phyloP scores from a whole-genome alignment of 2,113 vertebrate species.

The Maccullochella peelii region DNA sequence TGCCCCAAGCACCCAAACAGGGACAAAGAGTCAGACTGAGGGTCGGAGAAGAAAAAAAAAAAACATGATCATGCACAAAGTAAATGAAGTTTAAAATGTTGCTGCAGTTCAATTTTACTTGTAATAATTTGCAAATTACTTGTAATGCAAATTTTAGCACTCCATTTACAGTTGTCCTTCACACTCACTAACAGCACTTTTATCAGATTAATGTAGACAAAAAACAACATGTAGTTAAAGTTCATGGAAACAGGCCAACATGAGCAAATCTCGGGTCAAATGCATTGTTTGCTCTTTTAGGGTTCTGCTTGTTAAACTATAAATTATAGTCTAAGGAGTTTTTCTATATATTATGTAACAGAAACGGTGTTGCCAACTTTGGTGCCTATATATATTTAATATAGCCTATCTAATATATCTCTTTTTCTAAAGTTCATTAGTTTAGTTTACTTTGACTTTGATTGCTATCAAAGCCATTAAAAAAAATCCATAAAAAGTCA shows the following conservation, averaged over 20 bases:
- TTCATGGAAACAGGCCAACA: neutral
- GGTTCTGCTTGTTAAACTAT: neutral
- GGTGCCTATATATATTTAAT: slow-evolving; percentile 8
- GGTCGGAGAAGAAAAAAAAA: neutral
- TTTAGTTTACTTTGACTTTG: neutral
- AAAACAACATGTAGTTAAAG: neutral
- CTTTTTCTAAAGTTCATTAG: neutral
- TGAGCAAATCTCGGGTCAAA: neutral
- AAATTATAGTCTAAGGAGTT: neutral
- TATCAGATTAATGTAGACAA: neutral
- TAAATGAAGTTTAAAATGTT: neutral
- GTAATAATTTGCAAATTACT: too few species aligned
- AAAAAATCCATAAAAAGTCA: neutral
- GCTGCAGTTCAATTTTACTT: too few species aligned
- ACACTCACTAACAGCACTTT: neutral
- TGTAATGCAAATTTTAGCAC: too few species aligned
- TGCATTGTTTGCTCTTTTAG: neutral
- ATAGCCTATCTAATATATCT: slow-evolving; percentile 1
- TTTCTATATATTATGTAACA: neutral
- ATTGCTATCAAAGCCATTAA: neutral
- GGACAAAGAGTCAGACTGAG: slow-evolving; percentile 58
- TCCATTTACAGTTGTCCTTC: neutral
- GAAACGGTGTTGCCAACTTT: neutral
- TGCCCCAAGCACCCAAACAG: slow-evolving; percentile 75
- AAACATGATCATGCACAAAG: neutral